phyloP scores from a whole-genome alignment of 2,113 vertebrate species.

The Chaetorhynchus papuensis region DNA sequence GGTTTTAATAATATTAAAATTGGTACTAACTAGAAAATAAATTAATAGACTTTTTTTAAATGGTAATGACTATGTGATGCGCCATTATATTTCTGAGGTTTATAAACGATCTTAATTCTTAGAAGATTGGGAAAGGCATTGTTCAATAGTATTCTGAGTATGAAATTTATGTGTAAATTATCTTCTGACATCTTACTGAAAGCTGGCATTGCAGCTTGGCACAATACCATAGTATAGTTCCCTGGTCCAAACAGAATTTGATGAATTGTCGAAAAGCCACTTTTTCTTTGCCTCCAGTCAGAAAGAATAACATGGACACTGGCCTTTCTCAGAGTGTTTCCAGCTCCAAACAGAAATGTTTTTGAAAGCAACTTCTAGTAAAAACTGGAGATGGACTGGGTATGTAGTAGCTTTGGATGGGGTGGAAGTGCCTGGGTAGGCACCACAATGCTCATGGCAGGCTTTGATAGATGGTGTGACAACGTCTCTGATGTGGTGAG shows the following conservation, averaged over 20 bases:
- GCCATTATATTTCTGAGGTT: background rate
- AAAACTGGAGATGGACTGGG: background rate
- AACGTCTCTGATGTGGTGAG: background rate
- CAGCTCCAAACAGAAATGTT: background rate
- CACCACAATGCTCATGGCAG: background rate
- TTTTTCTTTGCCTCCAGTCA: conserved; percentile 52
- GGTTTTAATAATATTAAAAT: background rate
- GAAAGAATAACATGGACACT: conserved; percentile 30
- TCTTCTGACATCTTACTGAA: conserved; percentile 53
- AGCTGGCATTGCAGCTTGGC: conserved; percentile 41
- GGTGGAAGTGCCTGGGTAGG: background rate
- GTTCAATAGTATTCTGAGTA: background rate
- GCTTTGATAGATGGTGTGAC: conserved; percentile 16
- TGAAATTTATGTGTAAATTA: conserved; percentile 30
- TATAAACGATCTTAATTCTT: background rate
- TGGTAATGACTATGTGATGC: background rate
- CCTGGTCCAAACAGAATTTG: conserved; percentile 24
- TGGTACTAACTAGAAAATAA: background rate
- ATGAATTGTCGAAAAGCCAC: conserved; percentile 48
- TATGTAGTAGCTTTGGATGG: background rate
- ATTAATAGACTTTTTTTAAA: background rate
- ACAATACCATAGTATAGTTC: background rate
- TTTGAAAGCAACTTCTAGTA: background rate
- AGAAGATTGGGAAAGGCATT: background rate
- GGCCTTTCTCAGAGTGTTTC: background rate